Evolutionary conservation across 2,797 vertebrate species (phyloP).

Genomic region (Leptoclinus maculatus): DNA sequence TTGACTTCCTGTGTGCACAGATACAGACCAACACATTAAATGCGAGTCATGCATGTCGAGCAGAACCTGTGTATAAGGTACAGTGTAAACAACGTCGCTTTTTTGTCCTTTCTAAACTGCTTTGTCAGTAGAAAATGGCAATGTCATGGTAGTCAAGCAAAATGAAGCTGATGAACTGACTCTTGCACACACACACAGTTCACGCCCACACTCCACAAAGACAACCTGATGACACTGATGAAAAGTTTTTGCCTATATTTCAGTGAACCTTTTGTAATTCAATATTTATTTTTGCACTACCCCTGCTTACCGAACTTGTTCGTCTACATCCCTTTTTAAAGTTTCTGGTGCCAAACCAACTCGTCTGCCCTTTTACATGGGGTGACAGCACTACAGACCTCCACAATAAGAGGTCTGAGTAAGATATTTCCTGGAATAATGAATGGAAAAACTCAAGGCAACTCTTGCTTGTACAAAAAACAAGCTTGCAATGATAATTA

Average conservation of each 20-base stretch:
- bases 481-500: too few species aligned
- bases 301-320: too few species aligned
- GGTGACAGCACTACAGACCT: neutral
- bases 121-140: neutral
- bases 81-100: too few species aligned
- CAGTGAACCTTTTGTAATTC: too few species aligned
- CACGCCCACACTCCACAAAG: neutral
- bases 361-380: neutral
- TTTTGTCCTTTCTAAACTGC: neutral
- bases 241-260: too few species aligned
- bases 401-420: neutral
- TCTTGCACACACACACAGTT: neutral
- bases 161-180: neutral
- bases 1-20: neutral
- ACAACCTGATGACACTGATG: neutral
- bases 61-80: neutral
- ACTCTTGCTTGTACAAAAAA: too few species aligned
- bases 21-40: neutral
- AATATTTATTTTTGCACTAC: too few species aligned
- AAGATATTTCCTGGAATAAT: neutral
- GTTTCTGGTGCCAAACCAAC: neutral
- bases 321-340: too few species aligned
- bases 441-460: neutral
- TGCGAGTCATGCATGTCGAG: neutral
- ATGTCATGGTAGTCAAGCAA: slow-evolving; percentile 4